These are phyloP conservation scores for Macaria notata DNA, from an alignment of 2,888 invertebrate genomes.

Conservation along the genomic window DNA sequence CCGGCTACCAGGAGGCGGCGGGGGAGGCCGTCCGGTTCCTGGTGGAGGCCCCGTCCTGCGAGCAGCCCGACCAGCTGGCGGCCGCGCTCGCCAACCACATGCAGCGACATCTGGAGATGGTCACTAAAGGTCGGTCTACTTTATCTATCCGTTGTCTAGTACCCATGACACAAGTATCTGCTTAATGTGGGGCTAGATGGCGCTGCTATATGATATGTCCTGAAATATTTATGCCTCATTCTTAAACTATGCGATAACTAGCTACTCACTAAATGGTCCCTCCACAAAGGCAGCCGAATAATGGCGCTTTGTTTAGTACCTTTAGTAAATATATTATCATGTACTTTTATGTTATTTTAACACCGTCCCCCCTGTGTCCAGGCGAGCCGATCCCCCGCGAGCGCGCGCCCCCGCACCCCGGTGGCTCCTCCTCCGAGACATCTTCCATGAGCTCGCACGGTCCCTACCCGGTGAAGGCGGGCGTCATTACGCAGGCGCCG, in stretches of 20 bases:
- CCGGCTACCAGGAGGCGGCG: slow-evolving; percentile 95
- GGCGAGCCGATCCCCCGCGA: slow-evolving; percentile 49
- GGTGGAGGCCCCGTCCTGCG: slow-evolving; percentile 91
- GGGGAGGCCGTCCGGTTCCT: slow-evolving; percentile 95
- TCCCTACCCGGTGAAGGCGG: slow-evolving; percentile 44
- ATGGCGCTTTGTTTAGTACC: no score
- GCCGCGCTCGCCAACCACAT: slow-evolving; percentile 91
- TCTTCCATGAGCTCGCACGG: slow-evolving; percentile 79
- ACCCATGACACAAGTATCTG: no score
- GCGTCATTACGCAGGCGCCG: slow-evolving; percentile 53
- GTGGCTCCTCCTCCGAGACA: slow-evolving; percentile 74
- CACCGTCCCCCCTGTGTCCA: slow-evolving; percentile 19
- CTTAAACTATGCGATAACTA: no score
- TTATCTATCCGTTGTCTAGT: no score
- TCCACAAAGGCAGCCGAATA: no score
- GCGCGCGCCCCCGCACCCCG: slow-evolving; percentile 45
- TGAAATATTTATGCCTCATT: no score
- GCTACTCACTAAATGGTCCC: no score
- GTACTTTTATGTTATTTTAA: no score
- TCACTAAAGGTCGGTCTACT: slow-evolving; percentile 76
- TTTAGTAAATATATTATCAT: no score
- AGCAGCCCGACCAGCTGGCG: slow-evolving; percentile 90
- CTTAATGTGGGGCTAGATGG: no score
- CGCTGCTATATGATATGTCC: no score
- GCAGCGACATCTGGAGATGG: slow-evolving; percentile 89